These are phyloP conservation scores for Gymnodraco acuticeps DNA, from an alignment of 2,797 vertebrate species.

Conservation along the genomic window DNA sequence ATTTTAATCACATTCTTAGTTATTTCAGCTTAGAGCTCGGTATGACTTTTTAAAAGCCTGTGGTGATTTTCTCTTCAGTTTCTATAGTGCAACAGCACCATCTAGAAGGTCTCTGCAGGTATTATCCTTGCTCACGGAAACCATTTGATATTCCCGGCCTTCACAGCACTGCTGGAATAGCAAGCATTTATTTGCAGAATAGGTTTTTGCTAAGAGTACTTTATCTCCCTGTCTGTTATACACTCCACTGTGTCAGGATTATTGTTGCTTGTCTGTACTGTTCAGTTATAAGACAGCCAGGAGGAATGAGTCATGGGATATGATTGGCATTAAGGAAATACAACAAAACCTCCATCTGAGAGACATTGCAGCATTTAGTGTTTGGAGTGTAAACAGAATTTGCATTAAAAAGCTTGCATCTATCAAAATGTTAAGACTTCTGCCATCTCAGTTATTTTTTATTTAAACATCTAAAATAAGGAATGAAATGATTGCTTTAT, in stretches of 20 bases:
- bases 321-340: conserved; percentile 56
- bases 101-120: conserved; percentile 59
- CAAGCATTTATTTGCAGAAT: conserved; percentile 68
- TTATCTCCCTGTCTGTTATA: conserved; percentile 60
- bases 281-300: conserved; percentile 26
- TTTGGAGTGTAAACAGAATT: conserved; percentile 38
- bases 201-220: conserved; percentile 51
- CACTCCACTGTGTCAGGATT: conserved; percentile 51
- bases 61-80: conserved; percentile 25
- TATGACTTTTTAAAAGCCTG: conserved; percentile 60
- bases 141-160: conserved; percentile 47
- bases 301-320: conserved; percentile 46
- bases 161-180: conserved; percentile 43
- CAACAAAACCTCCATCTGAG: conserved; percentile 40
- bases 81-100: conserved; percentile 72
- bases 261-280: conserved; percentile 51
- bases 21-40: conserved; percentile 76
- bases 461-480: no score
- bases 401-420: conserved; percentile 27
- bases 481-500: no score
- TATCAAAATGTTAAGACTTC: neutral
- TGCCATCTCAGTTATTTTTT: no score
- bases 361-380: conserved; percentile 31
- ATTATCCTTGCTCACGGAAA: conserved; percentile 15
- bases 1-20: conserved; percentile 86